Evolutionary conservation across 2,797 vertebrate species (phyloP), one percentile per base, ranked within the genome.

Genomic region (Enteromius mattozi): DNA sequence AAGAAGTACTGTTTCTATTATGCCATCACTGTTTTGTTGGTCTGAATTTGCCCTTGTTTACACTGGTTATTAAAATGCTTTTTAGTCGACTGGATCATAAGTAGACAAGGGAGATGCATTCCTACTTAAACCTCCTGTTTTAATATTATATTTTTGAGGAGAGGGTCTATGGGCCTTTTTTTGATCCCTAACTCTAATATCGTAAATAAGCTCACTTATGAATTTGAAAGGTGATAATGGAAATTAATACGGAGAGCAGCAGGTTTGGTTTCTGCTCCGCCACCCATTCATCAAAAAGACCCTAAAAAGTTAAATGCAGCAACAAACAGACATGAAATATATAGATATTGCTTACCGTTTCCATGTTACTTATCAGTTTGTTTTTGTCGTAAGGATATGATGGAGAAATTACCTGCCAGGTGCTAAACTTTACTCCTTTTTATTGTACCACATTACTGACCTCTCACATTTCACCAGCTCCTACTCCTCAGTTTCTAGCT

Each of bases 391-490:
- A 59, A n/a, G 37, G 56, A 63, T 74, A 49, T 65, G 27, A 74
- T 49, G 42, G 27, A 72, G 27, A 72, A 74, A 42, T 71, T 49
- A 63, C 27, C 21, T 42, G 37, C 40, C 27, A 74, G 40, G 54
- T 42, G 56, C 51, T 35, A 72, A 82, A 63, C 42, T 21, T 47
- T 47, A 63, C 56, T 75, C 56, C 27, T 21, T 51, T 82, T 65
- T 24, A 66, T 17, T 51, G 70, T 75, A 51, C 70, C 59, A 37
- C 70, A 82, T 75, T 82, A 82, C 45, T 74, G 49, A 65, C 30
- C 56, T 89, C 78, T 87, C 89, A 86, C 90, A 91, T 91, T 83
- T 90, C 81, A 80, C 84, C 76, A n/a, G 33, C 65, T 40, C 65
- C 51, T 81, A 35, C 72, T 33, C 17, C 27, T 49, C 49, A 66